These are phyloP conservation scores for Platygyra sinensis DNA, from an alignment of 64 coral and sea anemone species.

Conservation along the genomic window DNA sequence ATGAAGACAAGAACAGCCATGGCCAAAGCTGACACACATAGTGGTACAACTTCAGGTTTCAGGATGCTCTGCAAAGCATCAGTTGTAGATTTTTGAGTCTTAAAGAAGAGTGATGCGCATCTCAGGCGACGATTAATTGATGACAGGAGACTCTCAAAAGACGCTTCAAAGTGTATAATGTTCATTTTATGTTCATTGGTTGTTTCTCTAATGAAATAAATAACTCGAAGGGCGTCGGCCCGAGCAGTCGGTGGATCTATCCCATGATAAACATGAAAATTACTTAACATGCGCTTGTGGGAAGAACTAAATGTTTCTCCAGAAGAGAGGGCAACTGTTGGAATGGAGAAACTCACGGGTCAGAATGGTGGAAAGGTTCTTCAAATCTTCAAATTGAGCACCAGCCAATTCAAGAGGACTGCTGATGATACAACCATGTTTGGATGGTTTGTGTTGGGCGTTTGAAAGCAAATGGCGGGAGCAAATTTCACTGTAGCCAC, in stretches of 20 bases:
- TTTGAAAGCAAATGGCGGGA: not conserved
- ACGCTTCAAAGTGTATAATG: not conserved
- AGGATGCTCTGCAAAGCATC: not conserved
- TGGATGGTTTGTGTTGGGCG: too few species aligned
- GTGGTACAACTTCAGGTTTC: not conserved
- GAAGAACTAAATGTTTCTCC: not conserved
- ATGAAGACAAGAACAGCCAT: not conserved
- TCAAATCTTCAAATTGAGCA: not conserved
- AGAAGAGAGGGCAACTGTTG: not conserved
- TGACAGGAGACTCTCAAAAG: not conserved
- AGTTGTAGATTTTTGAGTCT: not conserved
- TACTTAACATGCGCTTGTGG: not conserved
- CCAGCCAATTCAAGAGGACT: constrained; percentile 3
- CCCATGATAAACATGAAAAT: not conserved
- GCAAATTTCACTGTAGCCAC: not conserved
- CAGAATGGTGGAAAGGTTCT: not conserved
- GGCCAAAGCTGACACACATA: not conserved
- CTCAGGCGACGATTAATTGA: not conserved
- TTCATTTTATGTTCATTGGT: not conserved
- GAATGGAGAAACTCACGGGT: not conserved
- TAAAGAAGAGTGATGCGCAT: not conserved
- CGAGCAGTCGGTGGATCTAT: not conserved
- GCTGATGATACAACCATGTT: not conserved
- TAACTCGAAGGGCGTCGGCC: not conserved
- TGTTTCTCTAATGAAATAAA: not conserved